These are phyloP conservation scores for Copsychus sechellarum DNA, from an alignment of 2,113 vertebrate genomes.

Conservation along the genomic window DNA sequence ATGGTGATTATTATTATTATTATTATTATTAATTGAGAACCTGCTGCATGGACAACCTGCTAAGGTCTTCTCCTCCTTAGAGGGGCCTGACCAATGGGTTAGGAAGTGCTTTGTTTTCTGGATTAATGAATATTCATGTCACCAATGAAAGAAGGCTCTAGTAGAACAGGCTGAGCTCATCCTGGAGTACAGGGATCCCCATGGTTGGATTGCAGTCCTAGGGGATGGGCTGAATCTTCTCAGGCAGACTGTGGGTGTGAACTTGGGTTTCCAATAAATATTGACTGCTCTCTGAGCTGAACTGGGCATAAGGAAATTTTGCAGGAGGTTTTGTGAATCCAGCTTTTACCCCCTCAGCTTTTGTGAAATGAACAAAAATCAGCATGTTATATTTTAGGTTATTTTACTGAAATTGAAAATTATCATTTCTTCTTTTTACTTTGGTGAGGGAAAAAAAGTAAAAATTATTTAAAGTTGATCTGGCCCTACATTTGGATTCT, in stretches of 20 bases:
- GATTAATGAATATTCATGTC: background rate
- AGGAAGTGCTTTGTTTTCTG: background rate
- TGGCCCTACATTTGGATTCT: background rate
- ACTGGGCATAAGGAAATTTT: background rate
- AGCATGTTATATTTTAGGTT: background rate
- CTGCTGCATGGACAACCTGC: background rate
- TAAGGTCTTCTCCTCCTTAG: background rate
- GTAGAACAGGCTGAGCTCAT: background rate
- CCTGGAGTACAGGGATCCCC: rapidly evolving
- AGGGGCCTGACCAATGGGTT: background rate
- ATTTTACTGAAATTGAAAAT: background rate
- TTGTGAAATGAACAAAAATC: background rate
- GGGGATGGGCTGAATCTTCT: background rate
- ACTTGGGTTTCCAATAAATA: background rate
- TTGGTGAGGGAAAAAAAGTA: background rate
- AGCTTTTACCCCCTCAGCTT: background rate
- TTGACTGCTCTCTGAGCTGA: background rate
- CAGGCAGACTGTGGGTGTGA: background rate
- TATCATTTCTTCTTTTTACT: background rate
- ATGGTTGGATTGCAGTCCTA: background rate
- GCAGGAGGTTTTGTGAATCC: background rate
- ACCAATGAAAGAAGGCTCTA: background rate
- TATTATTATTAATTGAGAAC: background rate
- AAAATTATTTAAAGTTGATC: background rate
- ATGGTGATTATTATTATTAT: background rate